These are phyloP conservation scores for Folsomia candida DNA, from an alignment of 2,888 invertebrate species.

Conservation along the genomic window DNA sequence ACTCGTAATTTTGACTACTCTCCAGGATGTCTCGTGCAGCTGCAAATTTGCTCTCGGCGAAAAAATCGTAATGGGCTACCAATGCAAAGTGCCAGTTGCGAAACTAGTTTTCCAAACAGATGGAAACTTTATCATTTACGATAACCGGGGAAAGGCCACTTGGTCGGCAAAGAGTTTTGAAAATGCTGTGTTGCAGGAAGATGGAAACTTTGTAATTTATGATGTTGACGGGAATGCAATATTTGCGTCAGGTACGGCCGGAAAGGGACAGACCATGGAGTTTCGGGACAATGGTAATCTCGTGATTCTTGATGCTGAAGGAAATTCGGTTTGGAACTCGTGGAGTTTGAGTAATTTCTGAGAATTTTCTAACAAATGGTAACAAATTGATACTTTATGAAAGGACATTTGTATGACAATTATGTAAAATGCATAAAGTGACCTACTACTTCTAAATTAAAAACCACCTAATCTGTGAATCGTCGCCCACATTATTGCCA, in stretches of 20 bases:
- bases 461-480: too few species aligned
- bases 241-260: neutral
- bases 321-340: neutral
- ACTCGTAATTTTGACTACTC: neutral
- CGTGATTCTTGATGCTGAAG: neutral
- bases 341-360: neutral
- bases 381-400: too few species aligned
- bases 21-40: neutral
- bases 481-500: too few species aligned
- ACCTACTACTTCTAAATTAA: too few species aligned
- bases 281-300: neutral
- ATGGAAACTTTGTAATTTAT: slow-evolving; percentile 1
- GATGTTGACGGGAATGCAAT: neutral
- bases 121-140: neutral
- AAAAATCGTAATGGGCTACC: neutral
- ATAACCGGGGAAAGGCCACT: neutral
- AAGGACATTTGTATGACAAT: too few species aligned
- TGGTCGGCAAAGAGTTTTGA: neutral
- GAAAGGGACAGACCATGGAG: neutral
- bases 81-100: neutral
- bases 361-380: too few species aligned
- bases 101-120: neutral
- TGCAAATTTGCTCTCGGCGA: neutral
- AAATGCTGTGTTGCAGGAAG: neutral
- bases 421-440: too few species aligned